Evolutionary conservation across 1,140 invertebrate species (phyloP).

Genomic region (Zaprionus kolodkinae): DNA sequence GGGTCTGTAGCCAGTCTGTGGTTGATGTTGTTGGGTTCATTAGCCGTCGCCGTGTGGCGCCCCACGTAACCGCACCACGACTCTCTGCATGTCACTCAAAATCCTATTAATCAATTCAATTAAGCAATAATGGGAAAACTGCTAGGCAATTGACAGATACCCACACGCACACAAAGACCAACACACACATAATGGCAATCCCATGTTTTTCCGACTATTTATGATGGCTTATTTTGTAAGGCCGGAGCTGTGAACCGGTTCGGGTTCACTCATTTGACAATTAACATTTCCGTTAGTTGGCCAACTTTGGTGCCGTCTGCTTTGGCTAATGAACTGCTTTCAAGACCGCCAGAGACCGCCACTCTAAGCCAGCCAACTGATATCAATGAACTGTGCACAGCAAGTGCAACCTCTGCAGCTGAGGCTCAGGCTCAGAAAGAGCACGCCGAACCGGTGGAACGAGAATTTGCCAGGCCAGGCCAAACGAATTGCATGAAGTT

Average conservation of each 20-base stretch:
- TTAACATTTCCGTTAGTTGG: constrained; percentile 82
- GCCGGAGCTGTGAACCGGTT: constrained; percentile 56
- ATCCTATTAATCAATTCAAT: constrained; percentile 81
- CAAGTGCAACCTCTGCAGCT: constrained; percentile 32
- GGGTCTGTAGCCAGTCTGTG: neutral
- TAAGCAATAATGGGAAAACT: constrained; percentile 81
- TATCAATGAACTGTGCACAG: constrained; percentile 63
- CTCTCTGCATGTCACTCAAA: constrained; percentile 77
- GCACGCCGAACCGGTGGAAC: constrained; percentile 56
- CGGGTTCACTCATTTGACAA: constrained; percentile 71
- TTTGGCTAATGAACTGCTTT: constrained; percentile 77
- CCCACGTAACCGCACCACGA: constrained; percentile 62
- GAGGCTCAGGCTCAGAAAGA: constrained; percentile 2
- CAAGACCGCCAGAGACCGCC: constrained; percentile 31
- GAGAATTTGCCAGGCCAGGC: constrained; percentile 49
- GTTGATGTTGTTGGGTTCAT: constrained; percentile 53
- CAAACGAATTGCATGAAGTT: constrained; percentile 16
- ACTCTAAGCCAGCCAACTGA: constrained; percentile 7
- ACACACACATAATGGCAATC: constrained; percentile 53
- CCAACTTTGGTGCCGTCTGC: constrained; percentile 81
- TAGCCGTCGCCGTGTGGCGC: constrained; percentile 42
- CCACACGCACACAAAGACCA: constrained; percentile 4
- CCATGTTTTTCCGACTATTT: constrained; percentile 71
- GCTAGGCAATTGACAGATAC: constrained; percentile 60
- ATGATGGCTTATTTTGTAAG: constrained; percentile 81